phyloP scores from a whole-genome alignment of 2,113 vertebrate species.

The Alectura lathami region DNA sequence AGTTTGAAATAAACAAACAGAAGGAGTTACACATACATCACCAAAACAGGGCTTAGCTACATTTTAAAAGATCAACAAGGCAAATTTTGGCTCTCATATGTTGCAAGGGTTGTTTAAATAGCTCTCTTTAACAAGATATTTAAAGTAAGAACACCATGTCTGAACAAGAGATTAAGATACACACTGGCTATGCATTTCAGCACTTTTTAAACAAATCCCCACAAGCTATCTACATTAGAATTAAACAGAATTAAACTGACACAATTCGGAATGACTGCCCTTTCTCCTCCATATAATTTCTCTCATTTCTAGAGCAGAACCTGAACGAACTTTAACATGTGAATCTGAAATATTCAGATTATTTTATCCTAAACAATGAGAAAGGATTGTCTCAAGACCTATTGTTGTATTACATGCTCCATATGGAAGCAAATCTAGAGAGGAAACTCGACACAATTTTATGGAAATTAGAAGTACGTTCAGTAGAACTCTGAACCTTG shows the following conservation, averaged over 20 bases:
- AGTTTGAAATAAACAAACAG: constrained; percentile 60
- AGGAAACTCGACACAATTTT: background rate
- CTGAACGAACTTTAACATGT: background rate
- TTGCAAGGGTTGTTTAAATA: background rate
- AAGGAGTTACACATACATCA: background rate
- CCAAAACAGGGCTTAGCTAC: background rate
- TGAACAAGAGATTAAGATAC: constrained; percentile 20
- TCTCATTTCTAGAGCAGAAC: background rate
- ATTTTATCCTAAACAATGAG: background rate
- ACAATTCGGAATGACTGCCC: background rate
- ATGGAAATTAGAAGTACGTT: background rate
- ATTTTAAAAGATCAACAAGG: background rate
- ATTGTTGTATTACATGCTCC: background rate
- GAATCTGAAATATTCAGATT: background rate
- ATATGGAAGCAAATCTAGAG: background rate
- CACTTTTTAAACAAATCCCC: background rate
- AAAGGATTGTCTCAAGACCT: background rate
- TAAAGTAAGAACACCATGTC: background rate
- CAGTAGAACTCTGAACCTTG: background rate
- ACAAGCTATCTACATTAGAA: background rate
- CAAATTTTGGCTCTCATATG: constrained; percentile 17
- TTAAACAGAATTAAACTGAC: background rate
- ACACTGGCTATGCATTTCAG: background rate
- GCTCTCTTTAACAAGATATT: constrained; percentile 10
- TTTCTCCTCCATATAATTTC: background rate